Percentiles rank a stretch among this genome's conserved stretches.
phyloP scores from a whole-genome alignment of 2,888 invertebrate genomes.

The Hypomecis atomaria region DNA sequence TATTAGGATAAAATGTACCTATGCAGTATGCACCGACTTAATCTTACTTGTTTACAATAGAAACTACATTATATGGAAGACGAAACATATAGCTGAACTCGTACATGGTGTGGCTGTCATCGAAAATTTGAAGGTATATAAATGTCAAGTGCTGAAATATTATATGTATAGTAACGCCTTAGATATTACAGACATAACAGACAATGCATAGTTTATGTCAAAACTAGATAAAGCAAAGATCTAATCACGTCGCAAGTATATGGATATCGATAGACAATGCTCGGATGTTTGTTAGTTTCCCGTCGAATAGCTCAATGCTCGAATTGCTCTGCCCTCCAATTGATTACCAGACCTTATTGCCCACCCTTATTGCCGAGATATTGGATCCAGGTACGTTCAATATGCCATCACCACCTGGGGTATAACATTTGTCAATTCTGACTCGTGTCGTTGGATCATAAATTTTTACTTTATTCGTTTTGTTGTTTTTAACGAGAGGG shows the following conservation, averaged over 20 bases:
- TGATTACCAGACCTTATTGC: constrained; percentile 37
- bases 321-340: constrained; percentile 18
- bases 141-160: no score
- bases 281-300: constrained; percentile 45
- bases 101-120: no score
- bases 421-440: constrained; percentile 61
- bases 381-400: constrained; percentile 49
- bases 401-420: constrained; percentile 59
- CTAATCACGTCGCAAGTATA: constrained; percentile 3
- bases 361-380: constrained; percentile 35
- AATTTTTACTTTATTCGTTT: constrained; percentile 68
- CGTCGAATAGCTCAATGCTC: constrained; percentile 29
- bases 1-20: no score
- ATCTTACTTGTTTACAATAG: no score
- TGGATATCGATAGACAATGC: constrained; percentile 42
- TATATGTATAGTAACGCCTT: no score
- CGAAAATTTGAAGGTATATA: no score
- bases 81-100: no score
- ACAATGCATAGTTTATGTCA: no score
- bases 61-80: no score
- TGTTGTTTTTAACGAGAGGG: constrained; percentile 55
- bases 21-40: no score
- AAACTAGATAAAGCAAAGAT: neutral
- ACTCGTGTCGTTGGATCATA: constrained; percentile 62
- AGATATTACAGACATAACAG: no score